Conservation (phyloP, 1,140 invertebrate genomes). For the Chlorops oryzae region DNA sequence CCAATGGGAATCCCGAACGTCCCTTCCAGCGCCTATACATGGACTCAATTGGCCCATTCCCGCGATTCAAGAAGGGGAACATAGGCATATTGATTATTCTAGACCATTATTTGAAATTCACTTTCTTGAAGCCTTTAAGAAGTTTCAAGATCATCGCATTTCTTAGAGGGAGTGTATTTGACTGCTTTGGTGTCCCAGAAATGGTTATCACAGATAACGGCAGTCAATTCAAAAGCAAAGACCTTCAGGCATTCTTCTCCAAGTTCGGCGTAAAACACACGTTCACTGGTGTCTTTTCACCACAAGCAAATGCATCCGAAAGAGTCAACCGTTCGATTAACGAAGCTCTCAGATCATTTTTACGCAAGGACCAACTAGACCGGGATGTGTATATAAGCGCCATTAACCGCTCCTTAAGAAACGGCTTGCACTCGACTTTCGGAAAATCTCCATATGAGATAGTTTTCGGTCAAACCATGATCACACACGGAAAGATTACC, state of each 20-base stretch:
- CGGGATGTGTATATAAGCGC: not conserved
- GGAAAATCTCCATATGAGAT: slow-evolving; percentile 1
- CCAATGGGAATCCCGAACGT: too few relatives aligned
- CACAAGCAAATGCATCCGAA: slow-evolving; percentile 4
- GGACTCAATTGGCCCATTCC: too few relatives aligned
- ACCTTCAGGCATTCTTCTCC: not conserved
- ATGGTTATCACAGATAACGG: not conserved
- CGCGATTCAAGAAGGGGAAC: too few relatives aligned
- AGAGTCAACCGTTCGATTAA: slow-evolving; percentile 8
- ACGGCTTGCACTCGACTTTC: not conserved
- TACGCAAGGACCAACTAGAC: slow-evolving; percentile 1
- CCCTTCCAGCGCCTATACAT: too few relatives aligned
- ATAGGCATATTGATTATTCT: too few relatives aligned
- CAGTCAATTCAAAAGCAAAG: too few relatives aligned
- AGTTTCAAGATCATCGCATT: slow-evolving; percentile 4
- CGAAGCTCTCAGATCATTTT: not conserved
- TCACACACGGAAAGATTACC: not conserved
- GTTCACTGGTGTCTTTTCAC: slow-evolving; percentile 2
- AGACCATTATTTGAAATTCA: too few relatives aligned
- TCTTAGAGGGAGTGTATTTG: slow-evolving; percentile 3
- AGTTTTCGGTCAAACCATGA: slow-evolving; percentile 8
- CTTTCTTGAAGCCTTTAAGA: too few relatives aligned
- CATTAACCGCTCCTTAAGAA: not conserved
- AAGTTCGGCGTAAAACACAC: slow-evolving; percentile 6
- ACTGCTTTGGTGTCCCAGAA: slow-evolving; percentile 7